Percentiles rank a stretch among this genome's conserved stretches.
Conservation (phyloP, 2,888 invertebrate genomes). For the Cephus nigrinus region DNA sequence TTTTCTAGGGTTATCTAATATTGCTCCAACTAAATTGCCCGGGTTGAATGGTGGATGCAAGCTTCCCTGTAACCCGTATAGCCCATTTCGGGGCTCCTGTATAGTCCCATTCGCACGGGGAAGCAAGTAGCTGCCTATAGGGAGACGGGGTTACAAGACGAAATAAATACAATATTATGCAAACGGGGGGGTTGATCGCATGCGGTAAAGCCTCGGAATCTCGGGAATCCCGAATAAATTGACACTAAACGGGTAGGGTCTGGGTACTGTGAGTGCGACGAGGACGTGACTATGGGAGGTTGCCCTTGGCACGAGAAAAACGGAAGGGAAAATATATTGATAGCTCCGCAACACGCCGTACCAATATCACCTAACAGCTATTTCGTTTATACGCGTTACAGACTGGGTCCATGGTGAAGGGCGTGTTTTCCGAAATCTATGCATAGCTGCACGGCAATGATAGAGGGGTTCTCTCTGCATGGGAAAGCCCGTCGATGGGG, state of each 20-base stretch:
- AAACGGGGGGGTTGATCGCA: slow-evolving; percentile 64
- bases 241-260: slow-evolving; percentile 63
- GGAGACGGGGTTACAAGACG: slow-evolving; percentile 58
- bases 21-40: slow-evolving; percentile 56
- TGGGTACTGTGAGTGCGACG: slow-evolving; percentile 18
- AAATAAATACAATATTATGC: slow-evolving; percentile 67
- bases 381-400: slow-evolving; percentile 53
- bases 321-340: slow-evolving; percentile 45
- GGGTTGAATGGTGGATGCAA: slow-evolving; percentile 48
- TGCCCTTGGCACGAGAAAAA: slow-evolving; percentile 3
- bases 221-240: slow-evolving; percentile 67
- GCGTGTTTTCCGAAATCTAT: slow-evolving; percentile 45
- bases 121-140: slow-evolving; percentile 23
- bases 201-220: slow-evolving; percentile 63
- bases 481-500: background rate
- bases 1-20: slow-evolving; percentile 43
- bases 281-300: slow-evolving; percentile 4
- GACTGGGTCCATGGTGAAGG: slow-evolving; percentile 17
- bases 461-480: slow-evolving; percentile 21
- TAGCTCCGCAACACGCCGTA: slow-evolving; percentile 49
- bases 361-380: slow-evolving; percentile 64
- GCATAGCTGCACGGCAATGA: slow-evolving; percentile 44
- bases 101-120: slow-evolving; percentile 44
- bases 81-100: slow-evolving; percentile 47
- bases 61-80: slow-evolving; percentile 54